Base-by-base conservation (phyloP, 2,797 vertebrate species). In the Chaunax sp. region DNA sequence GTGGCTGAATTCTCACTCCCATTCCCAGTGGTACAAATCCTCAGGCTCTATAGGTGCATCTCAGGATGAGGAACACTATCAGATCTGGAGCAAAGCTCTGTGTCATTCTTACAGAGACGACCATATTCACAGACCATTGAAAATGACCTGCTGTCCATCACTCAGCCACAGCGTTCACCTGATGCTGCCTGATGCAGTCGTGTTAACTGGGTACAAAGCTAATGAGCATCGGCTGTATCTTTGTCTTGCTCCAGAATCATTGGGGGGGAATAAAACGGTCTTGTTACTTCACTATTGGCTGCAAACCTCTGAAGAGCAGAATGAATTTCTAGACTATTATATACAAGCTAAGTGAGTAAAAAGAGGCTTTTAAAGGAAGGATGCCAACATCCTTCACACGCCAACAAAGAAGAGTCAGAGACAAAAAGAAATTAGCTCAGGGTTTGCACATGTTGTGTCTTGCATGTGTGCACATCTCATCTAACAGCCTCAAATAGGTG, bases 401-500 rank as follows among this genome's bases (percentile, higher is more conserved):
- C 4, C 37, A 19, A 55, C 28, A 69, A 57, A 54, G 6, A 60
- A 46, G n/a, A 22, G n/a, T n/a, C 5, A 33, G 16, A 40, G 37
- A 13, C 37, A 44, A 44, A 0, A 46, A 54, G 14, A 45, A 40
- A 50, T 53, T 8, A 25, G 28, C 22, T 47, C 23, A 15, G 8
- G 43, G 49, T 64, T 61, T 58, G 28, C 72, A 75, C 66, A 47
- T 52, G 64, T 30, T 18, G 12, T 19, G 38, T 59, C 7, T 67
- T 68, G 56, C 61, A 44, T 74, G 74, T 68, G 49, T 59, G 58
- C 64, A 70, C 65, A 60, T 51, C n/a, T 72, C 64, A 52, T 58
- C 50, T 55, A n/a, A 44, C 47, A 68, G 30, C 68, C 40, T n/a
- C 64, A 69, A 3, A 47, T 69, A 85, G 80, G 73, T 81, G 80